A percentile compares a stretch with the other conserved stretches of the same genome.
Evolutionary conservation across 2,797 vertebrate species (phyloP).

Genomic region (Pangasius mekongensis): DNA sequence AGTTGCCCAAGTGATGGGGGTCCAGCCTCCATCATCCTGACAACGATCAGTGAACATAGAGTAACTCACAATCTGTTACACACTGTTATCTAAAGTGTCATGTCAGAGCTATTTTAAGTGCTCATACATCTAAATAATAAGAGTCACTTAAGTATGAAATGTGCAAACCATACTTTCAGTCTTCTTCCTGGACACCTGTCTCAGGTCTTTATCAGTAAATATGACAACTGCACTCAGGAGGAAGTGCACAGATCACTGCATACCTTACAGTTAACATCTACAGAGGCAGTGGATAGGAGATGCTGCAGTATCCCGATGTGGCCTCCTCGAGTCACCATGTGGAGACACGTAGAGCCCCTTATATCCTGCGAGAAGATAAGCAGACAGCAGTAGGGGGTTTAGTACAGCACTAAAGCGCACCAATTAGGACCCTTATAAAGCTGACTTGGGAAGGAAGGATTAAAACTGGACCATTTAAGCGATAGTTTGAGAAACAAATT

Average conservation of each 20-base stretch:
- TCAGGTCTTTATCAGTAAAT: not conserved
- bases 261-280: slow-evolving; percentile 94
- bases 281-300: slow-evolving; percentile 85
- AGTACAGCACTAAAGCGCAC: not conserved
- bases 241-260: not conserved
- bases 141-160: not conserved
- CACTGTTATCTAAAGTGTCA: not conserved
- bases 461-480: not conserved
- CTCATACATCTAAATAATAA: not conserved
- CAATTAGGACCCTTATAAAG: not conserved
- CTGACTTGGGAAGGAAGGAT: not conserved
- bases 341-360: slow-evolving; percentile 92
- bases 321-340: slow-evolving; percentile 94
- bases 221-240: not conserved
- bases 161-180: not conserved
- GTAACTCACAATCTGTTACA: not conserved
- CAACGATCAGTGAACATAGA: not conserved
- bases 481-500: not conserved
- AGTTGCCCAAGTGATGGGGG: slow-evolving; percentile 95
- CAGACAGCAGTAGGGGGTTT: slow-evolving; percentile 31
- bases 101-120: not conserved
- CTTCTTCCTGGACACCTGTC: not conserved
- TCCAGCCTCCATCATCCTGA: slow-evolving; percentile 95
- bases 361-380: slow-evolving; percentile 77
- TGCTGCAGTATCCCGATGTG: slow-evolving; percentile 86